Base-by-base conservation (phyloP, 1,140 invertebrate genomes). In the Tribolium madens region DNA sequence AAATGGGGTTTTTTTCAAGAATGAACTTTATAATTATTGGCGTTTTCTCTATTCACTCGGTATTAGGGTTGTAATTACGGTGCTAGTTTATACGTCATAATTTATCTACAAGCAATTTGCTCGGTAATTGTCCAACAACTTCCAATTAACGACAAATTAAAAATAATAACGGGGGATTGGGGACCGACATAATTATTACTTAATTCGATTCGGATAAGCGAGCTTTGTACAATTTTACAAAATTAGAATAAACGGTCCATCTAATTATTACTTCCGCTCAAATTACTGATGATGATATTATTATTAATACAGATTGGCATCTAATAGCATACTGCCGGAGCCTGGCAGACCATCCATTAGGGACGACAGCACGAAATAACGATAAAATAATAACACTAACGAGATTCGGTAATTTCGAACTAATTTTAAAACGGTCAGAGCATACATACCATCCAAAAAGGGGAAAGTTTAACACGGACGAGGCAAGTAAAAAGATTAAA, bases 91-190 rank as follows among this genome's bases (percentile, higher is more conserved):
- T 50, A 64, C 26, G 57, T 64, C 57, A 64, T 64, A 64, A 64
- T 64, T 64, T 64, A 64, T 64, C 57, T 64, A 64, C 21, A 64
- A 64, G 21, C 26, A 64, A 64, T 64, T 64, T 64, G 57, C 57
- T 14, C n/a, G 21, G 21, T 64, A 64, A 64, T 64, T 64, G 57
- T 64, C 57, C 57, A 14, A 64, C 57, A 64, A 64, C 21, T 64
- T 64, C 57, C 57, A 64, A 64, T 64, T 64, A 64, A 64, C 57
- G 21, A 33, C 57, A 64, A 64, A 64, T 64, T 64, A 64, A 64
- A 33, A 64, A 64, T 64, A 64, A 64, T 64, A 64, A 64, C 14
- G 57, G 26, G 26, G 26, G 17, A 33, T 15, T 33, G n/a, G 57
- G 57, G 21, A 64, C 9, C 13, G 36, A 5, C 21, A 4, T 33